Evolutionary conservation across 2,888 invertebrate species (phyloP).

Genomic region (Dendrolimus houi): DNA sequence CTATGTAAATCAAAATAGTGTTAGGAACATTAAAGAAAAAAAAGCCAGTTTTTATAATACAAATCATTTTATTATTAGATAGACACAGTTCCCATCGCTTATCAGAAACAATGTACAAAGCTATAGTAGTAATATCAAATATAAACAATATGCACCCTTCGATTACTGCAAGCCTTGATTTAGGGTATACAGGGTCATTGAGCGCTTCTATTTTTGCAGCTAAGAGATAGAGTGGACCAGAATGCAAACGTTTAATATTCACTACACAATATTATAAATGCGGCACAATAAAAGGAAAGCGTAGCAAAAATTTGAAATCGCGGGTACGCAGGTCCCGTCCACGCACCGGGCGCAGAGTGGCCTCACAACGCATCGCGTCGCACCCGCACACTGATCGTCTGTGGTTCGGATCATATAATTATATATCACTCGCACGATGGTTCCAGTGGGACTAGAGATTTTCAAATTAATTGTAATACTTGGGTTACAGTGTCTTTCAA

Average conservation of each 20-base stretch:
- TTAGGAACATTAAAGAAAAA: conserved; percentile 12
- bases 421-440: conserved; percentile 64
- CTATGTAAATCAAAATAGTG: too few relatives aligned
- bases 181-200: conserved; percentile 71
- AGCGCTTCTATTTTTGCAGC: conserved; percentile 73
- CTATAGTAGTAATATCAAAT: conserved; percentile 79
- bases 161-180: conserved; percentile 74
- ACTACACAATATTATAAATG: conserved; percentile 70
- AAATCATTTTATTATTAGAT: conserved; percentile 83
- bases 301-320: conserved; percentile 53
- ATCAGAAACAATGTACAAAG: conserved; percentile 84
- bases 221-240: conserved; percentile 64
- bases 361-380: conserved; percentile 12
- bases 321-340: conserved; percentile 19
- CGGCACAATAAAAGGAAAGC: conserved; percentile 67
- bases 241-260: conserved; percentile 70
- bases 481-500: conserved; percentile 79
- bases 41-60: conserved; percentile 74
- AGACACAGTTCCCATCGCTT: conserved; percentile 84
- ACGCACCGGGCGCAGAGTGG: conserved; percentile 21
- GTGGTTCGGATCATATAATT: conserved; percentile 13
- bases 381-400: conserved; percentile 37
- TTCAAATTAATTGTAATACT: conserved; percentile 77
- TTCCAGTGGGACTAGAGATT: conserved; percentile 82
- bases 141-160: conserved; percentile 77